Evolutionary conservation across 1,140 invertebrate species (phyloP), one percentile per base, ranked within the genome.

Genomic region (Eumeta japonica): DNA sequence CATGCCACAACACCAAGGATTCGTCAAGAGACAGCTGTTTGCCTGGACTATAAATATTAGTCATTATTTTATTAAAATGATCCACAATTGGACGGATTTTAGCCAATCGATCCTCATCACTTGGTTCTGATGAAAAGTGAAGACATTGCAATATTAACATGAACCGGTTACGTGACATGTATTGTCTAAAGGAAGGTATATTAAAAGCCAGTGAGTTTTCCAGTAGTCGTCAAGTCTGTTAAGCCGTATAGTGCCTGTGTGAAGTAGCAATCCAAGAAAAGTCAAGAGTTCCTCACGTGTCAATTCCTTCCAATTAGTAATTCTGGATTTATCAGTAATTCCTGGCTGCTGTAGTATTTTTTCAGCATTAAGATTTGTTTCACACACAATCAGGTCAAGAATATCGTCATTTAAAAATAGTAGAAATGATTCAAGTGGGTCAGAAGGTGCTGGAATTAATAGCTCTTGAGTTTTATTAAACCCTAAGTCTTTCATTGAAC

Each of bases 1-100:
- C 62, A 18, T 57, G 52, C 50, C 52, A 72, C 30, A 66, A 50
- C 20, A 75, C 42, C 58, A 72, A 58, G 4, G 62, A 58, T 36
- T 75, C 57, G 45, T 75, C 58, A 7, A 66, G 30, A 27, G 53
- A 48, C 34, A 75, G 40, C 12, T 66, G 41, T 58, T 56, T 39
- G 14, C 51, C 52, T 10, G 74, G 58, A 46, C 42, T 51, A 48
- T 55, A 55, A 33, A 52, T 42, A 34, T 45, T 28, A 10, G 30
- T 40, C 41, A 51, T 50, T 44, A 38, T 55, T 20, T 55, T 48
- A n/a, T 54, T 54, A 38, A 60, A 56, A 36, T 44, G 38, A 44
- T 52, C 43, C 10, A 53, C 35, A 18, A 44, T 38, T 28, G 39
- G 42, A 3, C 27, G 36, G 16, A 45, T 44, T 46, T 48, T 51